These are phyloP conservation scores for Ataeniobius toweri DNA, from an alignment of 2,797 vertebrate species.

Conservation along the genomic window DNA sequence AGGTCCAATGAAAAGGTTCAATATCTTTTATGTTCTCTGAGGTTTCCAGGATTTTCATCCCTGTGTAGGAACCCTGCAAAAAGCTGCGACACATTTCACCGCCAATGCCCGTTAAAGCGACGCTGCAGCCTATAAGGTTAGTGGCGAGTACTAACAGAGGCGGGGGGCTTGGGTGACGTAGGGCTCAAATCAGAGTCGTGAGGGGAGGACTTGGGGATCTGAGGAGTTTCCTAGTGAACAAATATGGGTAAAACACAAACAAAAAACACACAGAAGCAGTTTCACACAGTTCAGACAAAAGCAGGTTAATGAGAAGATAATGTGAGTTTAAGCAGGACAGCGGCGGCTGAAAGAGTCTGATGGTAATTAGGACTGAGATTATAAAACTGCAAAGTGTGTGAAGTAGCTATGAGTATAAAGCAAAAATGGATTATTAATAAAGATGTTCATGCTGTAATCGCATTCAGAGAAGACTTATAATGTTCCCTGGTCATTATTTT, in stretches of 20 bases:
- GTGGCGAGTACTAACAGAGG: conserved; percentile 88
- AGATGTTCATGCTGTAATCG: conserved; percentile 3
- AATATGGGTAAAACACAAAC: conserved; percentile 41
- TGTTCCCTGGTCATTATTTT: not conserved
- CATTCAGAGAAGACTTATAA: not conserved
- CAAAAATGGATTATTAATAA: conserved; percentile 19
- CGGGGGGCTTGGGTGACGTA: conserved; percentile 91
- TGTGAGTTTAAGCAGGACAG: conserved; percentile 29
- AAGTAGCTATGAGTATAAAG: conserved; percentile 22
- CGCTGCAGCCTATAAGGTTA: conserved; percentile 9
- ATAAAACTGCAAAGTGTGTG: conserved; percentile 16
- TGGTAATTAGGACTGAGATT: conserved; percentile 43
- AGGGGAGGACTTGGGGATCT: conserved; percentile 82
- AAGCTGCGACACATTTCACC: conserved; percentile 2
- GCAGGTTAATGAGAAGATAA: conserved; percentile 50
- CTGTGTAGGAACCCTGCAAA: conserved; percentile 50
- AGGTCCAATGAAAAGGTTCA: not conserved
- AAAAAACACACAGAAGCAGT: conserved; percentile 19
- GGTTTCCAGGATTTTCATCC: not conserved
- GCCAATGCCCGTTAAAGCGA: not conserved
- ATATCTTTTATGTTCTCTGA: not conserved
- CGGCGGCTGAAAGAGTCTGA: conserved; percentile 19
- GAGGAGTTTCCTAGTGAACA: conserved; percentile 86
- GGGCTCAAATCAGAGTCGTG: conserved; percentile 90
- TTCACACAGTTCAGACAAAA: conserved; percentile 44